Evolutionary conservation across 2,888 invertebrate genomes (phyloP), one percentile per base, ranked within the genome.

Genomic region (Plebejus argus): DNA sequence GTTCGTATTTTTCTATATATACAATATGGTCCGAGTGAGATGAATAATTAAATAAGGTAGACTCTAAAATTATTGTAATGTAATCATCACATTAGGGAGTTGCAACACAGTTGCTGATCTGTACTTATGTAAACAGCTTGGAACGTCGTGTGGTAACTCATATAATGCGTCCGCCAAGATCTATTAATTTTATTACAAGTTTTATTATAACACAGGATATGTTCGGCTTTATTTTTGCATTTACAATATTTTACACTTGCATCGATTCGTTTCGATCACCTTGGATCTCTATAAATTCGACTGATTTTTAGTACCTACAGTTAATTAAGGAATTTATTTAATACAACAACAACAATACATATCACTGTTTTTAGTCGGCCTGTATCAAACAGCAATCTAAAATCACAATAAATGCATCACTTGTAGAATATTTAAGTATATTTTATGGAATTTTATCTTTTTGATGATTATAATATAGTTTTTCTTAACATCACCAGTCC

Each of bases 221-320:
- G 35, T 76, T 45, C 2, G 7, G 3, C 66, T 45, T 76, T 74
- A 77, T 35, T 77, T 79, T 78, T 81, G 33, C 78, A 87, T 86
- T 87, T 86, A 87, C 86, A 23, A 83, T 28, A 1, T 82, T 83
- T 82, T 87, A 86, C 83, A 83, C 83, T 85, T 85, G 88, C 84
- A 86, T 85, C 85, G 85, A 87, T 49, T 77, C 74, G 49, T 77
- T 76, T 85, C 80, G 75, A 79, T 80, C 79, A 79, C 83, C 82
- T 84, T 78, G 82, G 89, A 88, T 89, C 88, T 86, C 86, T 86
- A 80, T 86, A 85, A 85, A 86, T 86, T 86, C 76, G 91, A 92
- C 91, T 92, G 91, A 92, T 89, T 89, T 89, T 87, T 87, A 81
- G 80, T 56, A 39, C 49, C 61, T 81, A 78, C 70, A 77, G 74